These are phyloP conservation scores for Diabrotica balteata DNA, from an alignment of 2,888 invertebrate species.

Conservation along the genomic window DNA sequence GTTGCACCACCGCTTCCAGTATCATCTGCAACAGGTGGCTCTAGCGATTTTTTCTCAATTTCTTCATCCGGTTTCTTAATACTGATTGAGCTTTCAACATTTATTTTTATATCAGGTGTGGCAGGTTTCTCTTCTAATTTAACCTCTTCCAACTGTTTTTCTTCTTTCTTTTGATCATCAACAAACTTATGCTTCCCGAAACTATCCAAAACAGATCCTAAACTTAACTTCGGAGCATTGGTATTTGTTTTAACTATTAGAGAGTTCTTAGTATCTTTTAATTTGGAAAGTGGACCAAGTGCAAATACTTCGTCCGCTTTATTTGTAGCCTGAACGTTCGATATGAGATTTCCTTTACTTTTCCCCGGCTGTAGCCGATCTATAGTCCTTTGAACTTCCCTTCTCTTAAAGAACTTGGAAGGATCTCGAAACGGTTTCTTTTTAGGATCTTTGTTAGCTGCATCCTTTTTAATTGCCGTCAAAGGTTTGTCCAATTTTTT, in stretches of 20 bases:
- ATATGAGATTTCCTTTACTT: conserved; percentile 84
- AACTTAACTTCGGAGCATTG: conserved; percentile 80
- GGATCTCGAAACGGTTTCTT: conserved; percentile 62
- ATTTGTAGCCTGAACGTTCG: conserved; percentile 69
- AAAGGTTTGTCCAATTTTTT: conserved; percentile 60
- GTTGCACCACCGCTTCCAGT: conserved; percentile 67
- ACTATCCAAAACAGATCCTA: conserved; percentile 82
- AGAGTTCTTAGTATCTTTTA: conserved; percentile 66
- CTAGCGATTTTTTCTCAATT: conserved; percentile 51
- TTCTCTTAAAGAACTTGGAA: conserved; percentile 61
- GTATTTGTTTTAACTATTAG: conserved; percentile 69
- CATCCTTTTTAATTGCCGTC: conserved; percentile 53
- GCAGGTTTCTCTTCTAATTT: conserved; percentile 33
- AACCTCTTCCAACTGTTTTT: conserved; percentile 51
- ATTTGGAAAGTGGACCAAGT: conserved; percentile 64
- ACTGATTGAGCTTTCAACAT: conserved; percentile 21
- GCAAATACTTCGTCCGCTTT: conserved; percentile 69
- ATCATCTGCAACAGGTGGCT: conserved; percentile 44
- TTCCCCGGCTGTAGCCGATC: conserved; percentile 86
- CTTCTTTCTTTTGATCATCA: conserved; percentile 59
- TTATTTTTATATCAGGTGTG: conserved; percentile 27
- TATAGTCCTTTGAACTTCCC: conserved; percentile 82
- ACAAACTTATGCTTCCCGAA: conserved; percentile 75
- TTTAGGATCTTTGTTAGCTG: conserved; percentile 58
- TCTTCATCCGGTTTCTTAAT: conserved; percentile 39